Base-by-base conservation (phyloP, 2,113 vertebrate species). In the Mirounga angustirostris region DNA sequence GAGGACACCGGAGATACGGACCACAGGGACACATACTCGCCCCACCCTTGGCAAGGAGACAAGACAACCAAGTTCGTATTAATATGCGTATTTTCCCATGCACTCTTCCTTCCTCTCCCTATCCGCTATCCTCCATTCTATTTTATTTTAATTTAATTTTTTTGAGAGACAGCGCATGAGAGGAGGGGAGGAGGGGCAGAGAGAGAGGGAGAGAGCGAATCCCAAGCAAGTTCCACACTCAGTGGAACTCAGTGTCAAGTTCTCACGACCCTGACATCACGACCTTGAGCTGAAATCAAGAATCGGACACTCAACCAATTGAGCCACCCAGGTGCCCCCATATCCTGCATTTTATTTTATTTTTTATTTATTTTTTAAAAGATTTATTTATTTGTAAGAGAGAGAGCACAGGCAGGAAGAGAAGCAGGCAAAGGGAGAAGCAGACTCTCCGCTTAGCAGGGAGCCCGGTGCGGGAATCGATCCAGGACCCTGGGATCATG, bases 391-490 rank as follows among this genome's bases (percentile, higher is more conserved):
- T 67, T 67, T 33, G 63, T 67, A 14, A 67, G 63, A 33, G 5
- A 33, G 14, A 65, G 63, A 1, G 28, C 63, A 16, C 1, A 65
- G 33, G 63, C 63, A 7, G 14, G 30, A 30, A 6, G 14, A 33
- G 6, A 30, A 7, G 14, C 63, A 33, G 30, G 30, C 14, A 33
- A 30, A 67, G 15, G 30, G 15, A 67, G 6, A 67, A 67, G 63
- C 15, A 14, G 30, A 2, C 30, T 33, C 30, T 14, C 30, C 30
- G 14, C 28, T 5, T 13, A 65, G 63, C 63, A 67, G 14, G 1
- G 6, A 33, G 14, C 63, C 6, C 15, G 2, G 33, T 0, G 0
- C 0, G 2, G 30, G 30, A 16, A 6, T 33, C 14, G 1, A 33
- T 67, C 30, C 14, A 67, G 30, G 63, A 16, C 30, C 14, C 63